Evolutionary conservation across 2,797 vertebrate genomes (phyloP), one percentile per base, ranked within the genome.

Genomic region (Acipenser oxyrinchus): DNA sequence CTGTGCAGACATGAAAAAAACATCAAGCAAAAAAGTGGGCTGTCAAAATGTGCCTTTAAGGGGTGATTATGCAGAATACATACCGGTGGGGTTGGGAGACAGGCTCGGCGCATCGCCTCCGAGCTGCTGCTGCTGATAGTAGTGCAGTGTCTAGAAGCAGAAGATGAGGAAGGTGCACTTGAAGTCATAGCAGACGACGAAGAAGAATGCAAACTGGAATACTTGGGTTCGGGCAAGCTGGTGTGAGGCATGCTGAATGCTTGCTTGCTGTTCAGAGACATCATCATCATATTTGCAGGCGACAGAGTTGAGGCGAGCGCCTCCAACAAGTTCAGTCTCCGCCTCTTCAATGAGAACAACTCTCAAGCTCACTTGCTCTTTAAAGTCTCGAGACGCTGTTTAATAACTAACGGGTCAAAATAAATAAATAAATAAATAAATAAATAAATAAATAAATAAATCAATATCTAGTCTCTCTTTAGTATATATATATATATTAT

Each of bases 21-120:
- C 92, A 94, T 93, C 90, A 93, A 91, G 92, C 89, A 83, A 78
- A 90, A 83, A 88, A 89, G 89, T 87, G 82, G 92, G 90, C 92
- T 93, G 93, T 91, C 93, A 93, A 88, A 91, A 89, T 84, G 86
- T 91, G 90, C 90, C 92, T 94, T 88, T 91, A 93, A 94, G 91
- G 88, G 83, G 88, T 92, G 90, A 92, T 93, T 93, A 92, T 91
- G 90, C 92, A 89, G 86, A 90, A 83, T 93, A 95, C 95, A 83
- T 95, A 98, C 95, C 95, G 95, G 95, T 88, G 95, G 94, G 88
- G 92, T 92, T 81, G 95, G 93, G 87, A 98, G 93, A 88, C 95
- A 97, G 75, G 91, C 92, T 88, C 94, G 87, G 78, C 95, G 90
- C 94, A 97, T 93, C 86, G 92, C 93, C 92, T 97, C 95, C 63